These are phyloP conservation scores for Apodemus agrarius DNA, from an alignment of 2,797 vertebrate species.

Conservation along the genomic window DNA sequence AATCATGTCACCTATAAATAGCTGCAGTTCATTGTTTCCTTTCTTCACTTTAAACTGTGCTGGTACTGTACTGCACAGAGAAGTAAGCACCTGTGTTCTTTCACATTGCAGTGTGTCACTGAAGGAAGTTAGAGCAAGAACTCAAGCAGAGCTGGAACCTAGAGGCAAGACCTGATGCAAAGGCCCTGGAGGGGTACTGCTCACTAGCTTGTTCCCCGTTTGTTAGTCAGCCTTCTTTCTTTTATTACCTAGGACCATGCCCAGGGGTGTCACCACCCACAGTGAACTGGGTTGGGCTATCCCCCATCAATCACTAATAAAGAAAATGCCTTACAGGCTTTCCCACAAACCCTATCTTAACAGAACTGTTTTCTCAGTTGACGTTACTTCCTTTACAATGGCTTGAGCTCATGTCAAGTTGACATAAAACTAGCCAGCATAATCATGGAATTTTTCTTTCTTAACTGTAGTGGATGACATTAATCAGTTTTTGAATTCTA, in stretches of 20 bases:
- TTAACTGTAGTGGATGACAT: background rate
- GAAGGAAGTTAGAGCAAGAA: background rate
- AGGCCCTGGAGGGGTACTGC: background rate
- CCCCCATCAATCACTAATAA: background rate
- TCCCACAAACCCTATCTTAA: background rate
- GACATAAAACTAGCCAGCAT: background rate
- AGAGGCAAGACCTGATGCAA: background rate
- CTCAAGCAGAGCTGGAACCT: background rate
- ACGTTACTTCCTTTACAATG: background rate
- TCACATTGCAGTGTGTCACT: background rate
- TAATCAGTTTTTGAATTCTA: background rate
- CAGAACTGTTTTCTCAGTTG: background rate
- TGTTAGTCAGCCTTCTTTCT: background rate
- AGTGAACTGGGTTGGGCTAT: background rate
- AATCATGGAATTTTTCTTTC: background rate
- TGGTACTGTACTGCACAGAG: background rate
- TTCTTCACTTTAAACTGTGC: background rate
- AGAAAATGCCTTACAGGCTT: background rate
- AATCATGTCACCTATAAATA: background rate
- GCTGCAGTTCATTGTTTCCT: background rate
- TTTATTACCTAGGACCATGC: background rate
- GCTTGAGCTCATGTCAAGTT: background rate
- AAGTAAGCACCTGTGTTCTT: background rate
- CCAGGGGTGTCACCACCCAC: background rate
- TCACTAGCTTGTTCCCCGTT: background rate